These are phyloP conservation scores for Zoroaster sp. DNA, from an alignment of 53 echinoderm and acorn worm species.

Conservation along the genomic window DNA sequence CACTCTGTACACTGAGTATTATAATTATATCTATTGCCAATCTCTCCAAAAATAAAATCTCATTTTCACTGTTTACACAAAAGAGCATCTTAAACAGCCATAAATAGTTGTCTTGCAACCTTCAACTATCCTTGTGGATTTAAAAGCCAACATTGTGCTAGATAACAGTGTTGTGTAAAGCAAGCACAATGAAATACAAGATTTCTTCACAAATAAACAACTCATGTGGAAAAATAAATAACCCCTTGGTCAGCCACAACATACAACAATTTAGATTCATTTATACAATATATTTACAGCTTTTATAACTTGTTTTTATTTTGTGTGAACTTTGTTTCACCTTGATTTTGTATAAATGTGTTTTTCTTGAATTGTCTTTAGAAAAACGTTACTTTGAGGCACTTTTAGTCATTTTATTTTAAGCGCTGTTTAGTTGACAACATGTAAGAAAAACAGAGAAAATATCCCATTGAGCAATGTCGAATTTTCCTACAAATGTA, in stretches of 20 bases:
- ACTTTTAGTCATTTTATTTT: neutral
- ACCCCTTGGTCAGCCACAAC: neutral
- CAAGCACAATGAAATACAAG: neutral
- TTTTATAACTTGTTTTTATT: neutral
- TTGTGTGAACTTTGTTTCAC: neutral
- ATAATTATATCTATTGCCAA: constrained; percentile 37
- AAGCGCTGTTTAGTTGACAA: neutral
- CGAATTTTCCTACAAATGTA: neutral
- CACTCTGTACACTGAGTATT: neutral
- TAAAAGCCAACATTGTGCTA: neutral
- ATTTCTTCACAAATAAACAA: neutral
- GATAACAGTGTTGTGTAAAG: neutral
- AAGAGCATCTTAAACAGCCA: constrained; percentile 5
- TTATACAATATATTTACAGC: neutral
- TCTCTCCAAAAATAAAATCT: constrained; percentile 37
- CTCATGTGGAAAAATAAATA: neutral
- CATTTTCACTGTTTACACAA: neutral
- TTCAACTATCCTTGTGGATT: neutral
- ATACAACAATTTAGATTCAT: neutral
- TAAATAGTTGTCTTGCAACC: neutral
- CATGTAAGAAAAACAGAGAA: neutral
- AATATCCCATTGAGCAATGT: neutral
- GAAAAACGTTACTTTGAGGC: constrained; percentile 24
- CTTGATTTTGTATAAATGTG: neutral
- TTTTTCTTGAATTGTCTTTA: neutral